Percentiles rank a stretch among this genome's conserved stretches.
Evolutionary conservation across 2,797 vertebrate genomes (phyloP).

Genomic region (Gallinago nigripennis): DNA sequence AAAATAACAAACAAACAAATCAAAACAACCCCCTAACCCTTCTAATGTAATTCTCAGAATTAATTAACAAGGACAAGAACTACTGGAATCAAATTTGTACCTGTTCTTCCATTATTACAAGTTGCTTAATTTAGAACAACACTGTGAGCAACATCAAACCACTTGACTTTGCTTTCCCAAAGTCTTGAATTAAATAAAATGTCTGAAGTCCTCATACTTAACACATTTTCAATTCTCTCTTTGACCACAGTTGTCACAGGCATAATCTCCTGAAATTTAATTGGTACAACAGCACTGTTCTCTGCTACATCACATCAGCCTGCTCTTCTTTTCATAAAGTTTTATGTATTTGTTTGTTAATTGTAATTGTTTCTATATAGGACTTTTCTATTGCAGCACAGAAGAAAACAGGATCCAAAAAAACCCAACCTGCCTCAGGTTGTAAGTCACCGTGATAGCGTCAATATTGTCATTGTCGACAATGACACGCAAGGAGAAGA

Average conservation of each 20-base stretch:
- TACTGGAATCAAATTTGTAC: constrained; percentile 12
- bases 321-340: neutral
- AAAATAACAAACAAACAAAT: neutral
- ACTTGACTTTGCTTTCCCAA: neutral
- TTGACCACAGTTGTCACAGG: neutral
- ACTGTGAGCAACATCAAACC: neutral
- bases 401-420: constrained; percentile 15
- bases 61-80: constrained; percentile 15
- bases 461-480: constrained; percentile 57
- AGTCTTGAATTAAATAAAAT: constrained; percentile 21
- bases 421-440: constrained; percentile 33
- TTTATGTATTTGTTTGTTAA: neutral
- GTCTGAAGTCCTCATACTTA: constrained; percentile 2
- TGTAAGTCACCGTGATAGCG: constrained; percentile 11
- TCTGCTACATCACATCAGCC: neutral
- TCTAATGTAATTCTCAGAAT: neutral
- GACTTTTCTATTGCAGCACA: neutral
- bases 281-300: neutral
- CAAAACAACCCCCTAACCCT: neutral
- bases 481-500: constrained; percentile 12
- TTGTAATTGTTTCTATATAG: neutral
- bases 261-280: neutral
- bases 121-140: constrained; percentile 30
- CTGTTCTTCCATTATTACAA: neutral
- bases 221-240: constrained; percentile 5